These are phyloP conservation scores for Chaetodon trifascialis DNA, from an alignment of 2,113 vertebrate species.

Conservation along the genomic window DNA sequence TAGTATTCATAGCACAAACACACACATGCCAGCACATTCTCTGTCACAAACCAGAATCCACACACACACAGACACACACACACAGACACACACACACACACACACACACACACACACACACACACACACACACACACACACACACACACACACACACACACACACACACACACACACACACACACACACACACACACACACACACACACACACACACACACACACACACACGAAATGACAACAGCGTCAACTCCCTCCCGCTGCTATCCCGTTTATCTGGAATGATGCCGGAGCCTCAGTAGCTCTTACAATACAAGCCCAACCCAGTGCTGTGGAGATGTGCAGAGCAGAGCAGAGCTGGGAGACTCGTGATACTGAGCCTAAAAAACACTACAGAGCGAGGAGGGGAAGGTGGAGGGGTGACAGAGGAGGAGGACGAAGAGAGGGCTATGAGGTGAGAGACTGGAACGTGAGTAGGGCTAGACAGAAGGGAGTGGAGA, in stretches of 20 bases:
- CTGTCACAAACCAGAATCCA: constrained; percentile 43
- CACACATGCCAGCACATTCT: constrained; percentile 49
- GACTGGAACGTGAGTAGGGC: constrained; percentile 15
- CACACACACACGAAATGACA: constrained; percentile 27
- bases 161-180: constrained; percentile 50
- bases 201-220: constrained; percentile 30
- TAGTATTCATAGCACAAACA: constrained; percentile 58
- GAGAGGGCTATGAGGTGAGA: not conserved
- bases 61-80: constrained; percentile 30
- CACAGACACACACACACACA: constrained; percentile 29
- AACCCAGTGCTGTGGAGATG: constrained; percentile 27
- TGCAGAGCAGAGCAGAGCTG: constrained; percentile 38
- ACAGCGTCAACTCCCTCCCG: constrained; percentile 42
- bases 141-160: constrained; percentile 40
- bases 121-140: constrained; percentile 38
- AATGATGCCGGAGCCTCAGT: constrained; percentile 29
- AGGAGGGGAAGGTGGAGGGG: not conserved
- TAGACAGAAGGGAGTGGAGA: not conserved
- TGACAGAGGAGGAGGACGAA: not conserved
- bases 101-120: constrained; percentile 32
- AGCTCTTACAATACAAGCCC: constrained; percentile 34
- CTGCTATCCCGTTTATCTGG: constrained; percentile 50
- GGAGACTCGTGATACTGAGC: constrained; percentile 34
- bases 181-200: constrained; percentile 49
- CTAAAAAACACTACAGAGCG: constrained; percentile 26